Base-by-base conservation (phyloP, 2,888 invertebrate species). In the Drosophila bunnanda region DNA sequence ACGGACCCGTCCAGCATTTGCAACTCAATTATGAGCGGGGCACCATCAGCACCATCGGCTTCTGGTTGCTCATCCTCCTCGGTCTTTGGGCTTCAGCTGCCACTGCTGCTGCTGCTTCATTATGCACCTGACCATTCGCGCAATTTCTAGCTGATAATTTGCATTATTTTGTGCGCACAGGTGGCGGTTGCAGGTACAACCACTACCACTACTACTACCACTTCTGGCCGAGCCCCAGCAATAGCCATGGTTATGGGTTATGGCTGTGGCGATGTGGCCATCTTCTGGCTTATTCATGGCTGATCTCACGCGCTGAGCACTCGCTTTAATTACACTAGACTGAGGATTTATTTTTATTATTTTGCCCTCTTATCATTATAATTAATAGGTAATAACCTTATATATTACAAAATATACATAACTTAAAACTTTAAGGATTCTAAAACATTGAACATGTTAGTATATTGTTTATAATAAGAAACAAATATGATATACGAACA, bases 91-190 rank as follows among this genome's bases (percentile, higher is more conserved):
- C 34, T 52, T 52, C 15, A 34, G 50, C 15, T 46, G 36, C 64
- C n/a, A 0, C 38, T 44, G 22, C 65, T 38, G n/a, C 32, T 58
- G 48, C 59, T 54, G 61, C 66, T 73, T 50, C 56, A 72, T 75
- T 77, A 75, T 77, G 80, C 85, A 82, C 76, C 85, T 80, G 81
- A 83, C 84, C 79, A 78, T 81, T 79, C 77, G 77, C 83, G 83
- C 83, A 79, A 83, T 86, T 72, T 86, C 83, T 77, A 80, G 79
- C 71, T 71, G 86, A 82, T 82, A 83, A 85, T 84, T 88, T 88
- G 78, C 81, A 82, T 88, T 80, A 84, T 88, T 80, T 77, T 56
- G 44, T 73, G 75, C 75, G 61, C 83, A 78, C 87, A 88, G 89
- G 87, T 88, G 89, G 79, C 78, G 73, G 59, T 65, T 56, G 62